These are phyloP conservation scores for Eutrigla gurnardus DNA, from an alignment of 2,797 vertebrate genomes.

Conservation along the genomic window DNA sequence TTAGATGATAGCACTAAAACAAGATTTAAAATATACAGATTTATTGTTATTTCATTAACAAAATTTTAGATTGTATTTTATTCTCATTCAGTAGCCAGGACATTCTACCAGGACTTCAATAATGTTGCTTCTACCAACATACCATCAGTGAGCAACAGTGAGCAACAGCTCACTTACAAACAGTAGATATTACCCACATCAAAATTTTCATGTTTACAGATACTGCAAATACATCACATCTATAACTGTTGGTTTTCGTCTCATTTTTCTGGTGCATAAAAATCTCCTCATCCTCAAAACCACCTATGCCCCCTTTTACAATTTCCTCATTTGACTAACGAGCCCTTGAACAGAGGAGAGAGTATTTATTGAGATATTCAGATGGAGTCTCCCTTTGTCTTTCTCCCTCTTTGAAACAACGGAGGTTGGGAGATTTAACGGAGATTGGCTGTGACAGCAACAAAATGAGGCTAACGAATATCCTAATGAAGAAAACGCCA, in stretches of 20 bases:
- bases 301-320: constrained; percentile 48
- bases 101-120: not conserved
- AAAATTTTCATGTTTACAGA: not conserved
- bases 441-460: constrained; percentile 85
- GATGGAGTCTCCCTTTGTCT: constrained; percentile 30
- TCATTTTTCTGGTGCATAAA: constrained; percentile 9
- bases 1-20: not conserved
- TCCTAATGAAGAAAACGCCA: constrained; percentile 77
- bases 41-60: not conserved
- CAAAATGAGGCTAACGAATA: constrained; percentile 87
- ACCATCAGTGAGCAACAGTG: not conserved
- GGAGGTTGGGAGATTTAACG: constrained; percentile 67
- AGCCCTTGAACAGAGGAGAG: constrained; percentile 44
- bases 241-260: constrained; percentile 2
- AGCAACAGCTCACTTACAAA: not conserved
- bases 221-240: not conserved
- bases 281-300: not conserved
- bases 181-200: not conserved
- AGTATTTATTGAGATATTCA: constrained; percentile 66
- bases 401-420: constrained; percentile 40
- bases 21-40: not conserved
- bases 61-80: not conserved
- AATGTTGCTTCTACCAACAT: no score
- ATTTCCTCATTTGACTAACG: constrained; percentile 43
- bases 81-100: not conserved